Evolutionary conservation across 2,113 vertebrate species (phyloP), one percentile per base, ranked within the genome.

Genomic region (Reinhardtius hippoglossoides): DNA sequence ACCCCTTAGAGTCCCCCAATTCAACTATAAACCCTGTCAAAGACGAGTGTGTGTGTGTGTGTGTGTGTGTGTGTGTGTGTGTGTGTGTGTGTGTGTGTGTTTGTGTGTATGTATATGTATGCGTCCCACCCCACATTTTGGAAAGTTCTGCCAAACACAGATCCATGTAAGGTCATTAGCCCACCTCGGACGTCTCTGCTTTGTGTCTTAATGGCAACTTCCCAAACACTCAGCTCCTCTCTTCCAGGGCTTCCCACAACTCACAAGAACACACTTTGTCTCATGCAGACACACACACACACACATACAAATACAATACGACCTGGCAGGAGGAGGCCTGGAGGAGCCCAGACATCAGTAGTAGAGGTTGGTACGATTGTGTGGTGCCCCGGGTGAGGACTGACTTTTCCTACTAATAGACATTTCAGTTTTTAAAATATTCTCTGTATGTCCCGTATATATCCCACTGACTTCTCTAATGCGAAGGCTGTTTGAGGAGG

Each of bases 131-230:
- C 75, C 48, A 80, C 80, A 84, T 91, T 91, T 88, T 27, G 60
- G 59, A 87, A 85, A 83, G 81, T 86, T 87, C 71, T 88, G 89
- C 84, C 87, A 90, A 93, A 92, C 83, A 88, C 84, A 87, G 69
- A 90, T 88, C 92, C 92, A 91, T 94, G 88, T 92, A 93, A 88
- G 93, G 92, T 94, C 79, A 94, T 89, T 79, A 85, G 84, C 75
- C 84, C 76, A 82, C 83, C 83, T 91, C 56, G 72, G 81, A 81
- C 40, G 78, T 89, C 87, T 93, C 94, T 94, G 92, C 82, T 94
- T 93, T 92, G 83, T 93, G 88, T 93, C 90, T 87, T 86, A 81
- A 83, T 92, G 92, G 91, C 87, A 92, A 92, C 85, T 89, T 87
- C 88, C 92, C 90, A 93, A 93, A 94, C 89, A 93, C 85, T 81